Evolutionary conservation across 2,888 invertebrate species (phyloP), one percentile per base, ranked within the genome.

Genomic region (Phaonia tiefii): DNA sequence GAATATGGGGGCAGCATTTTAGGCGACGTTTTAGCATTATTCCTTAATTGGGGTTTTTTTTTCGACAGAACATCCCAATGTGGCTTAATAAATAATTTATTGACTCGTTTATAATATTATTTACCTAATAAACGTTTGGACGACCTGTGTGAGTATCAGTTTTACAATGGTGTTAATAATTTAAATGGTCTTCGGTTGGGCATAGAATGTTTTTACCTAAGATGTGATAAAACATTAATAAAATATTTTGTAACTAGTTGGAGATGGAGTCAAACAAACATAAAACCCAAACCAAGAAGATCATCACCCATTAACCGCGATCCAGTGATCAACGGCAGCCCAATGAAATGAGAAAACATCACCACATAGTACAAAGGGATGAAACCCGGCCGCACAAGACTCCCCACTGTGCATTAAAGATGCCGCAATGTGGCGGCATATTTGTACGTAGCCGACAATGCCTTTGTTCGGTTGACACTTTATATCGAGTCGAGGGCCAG

Each of bases 381-480:
- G 86, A 88, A 88, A 85, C 85, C 84, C 84, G 86, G 85, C 86
- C 85, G 83, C 77, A 79, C 84, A 89, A 89, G 89, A 89, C 89
- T 86, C 88, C 89, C 89, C 85, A 88, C 86, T 85, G 90, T 83
- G 88, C 84, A 88, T 89, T 89, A 90, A 90, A 90, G 89, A 86
- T 83, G 87, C 90, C 90, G 90, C 86, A 76, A 60, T 49, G 75
- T 85, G 84, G 86, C 90, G 89, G 89, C 84, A 82, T 85, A 86
- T 89, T 90, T 90, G 90, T 90, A 86, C 60, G 13, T 20, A 39
- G 87, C 86, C 84, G 83, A 80, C 89, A 88, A 86, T 88, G 88
- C 88, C 89, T 89, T 90, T 90, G 90, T 90, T 89, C 86, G 87
- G 90, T 89, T 90, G 90, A 90, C 90, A 90, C 89, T 89, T 90